A percentile compares a stretch with the other conserved stretches of the same genome.
Conservation (phyloP, 1,140 invertebrate species). For the Bemisia tabaci region DNA sequence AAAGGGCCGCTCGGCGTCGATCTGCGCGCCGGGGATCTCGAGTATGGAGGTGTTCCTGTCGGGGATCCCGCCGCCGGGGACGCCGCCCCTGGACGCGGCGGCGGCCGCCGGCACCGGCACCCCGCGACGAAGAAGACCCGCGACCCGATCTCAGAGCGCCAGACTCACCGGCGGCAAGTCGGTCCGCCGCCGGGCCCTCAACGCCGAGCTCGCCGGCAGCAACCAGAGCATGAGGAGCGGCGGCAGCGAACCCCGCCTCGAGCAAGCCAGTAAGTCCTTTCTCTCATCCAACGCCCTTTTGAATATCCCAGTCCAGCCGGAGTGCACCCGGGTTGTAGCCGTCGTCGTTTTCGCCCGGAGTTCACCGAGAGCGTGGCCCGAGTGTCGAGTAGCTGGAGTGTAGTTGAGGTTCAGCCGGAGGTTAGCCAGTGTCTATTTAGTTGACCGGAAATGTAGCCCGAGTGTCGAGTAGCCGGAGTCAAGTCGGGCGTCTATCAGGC, state of each 20-base stretch:
- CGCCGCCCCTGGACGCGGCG: conserved; percentile 28
- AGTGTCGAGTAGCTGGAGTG: no score
- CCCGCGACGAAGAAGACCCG: conserved; percentile 47
- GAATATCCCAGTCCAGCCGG: no score
- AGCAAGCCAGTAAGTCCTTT: background rate
- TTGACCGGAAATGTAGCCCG: no score
- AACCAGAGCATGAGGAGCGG: conserved; percentile 33
- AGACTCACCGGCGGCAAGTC: conserved; percentile 45
- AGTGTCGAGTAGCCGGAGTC: no score
- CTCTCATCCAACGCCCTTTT: no score
- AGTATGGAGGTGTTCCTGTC: conserved; percentile 52
- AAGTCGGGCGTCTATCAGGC: no score
- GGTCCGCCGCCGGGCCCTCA: conserved; percentile 27
- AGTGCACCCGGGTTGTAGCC: no score
- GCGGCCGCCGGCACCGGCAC: no score
- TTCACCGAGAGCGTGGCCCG: no score
- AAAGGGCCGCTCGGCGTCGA: conserved; percentile 55
- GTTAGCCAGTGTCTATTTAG: no score
- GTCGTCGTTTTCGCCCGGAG: no score
- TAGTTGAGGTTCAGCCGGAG: no score
- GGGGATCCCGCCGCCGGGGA: conserved; percentile 30
- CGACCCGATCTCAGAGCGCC: conserved; percentile 58
- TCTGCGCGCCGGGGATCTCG: conserved; percentile 54
- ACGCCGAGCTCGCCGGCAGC: conserved; percentile 29
- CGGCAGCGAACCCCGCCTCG: conserved; percentile 40